Evolutionary conservation across 92 coral and sea anemone genomes (phyloP), one percentile per base, ranked within the genome.

Genomic region (Muricea muricata): DNA sequence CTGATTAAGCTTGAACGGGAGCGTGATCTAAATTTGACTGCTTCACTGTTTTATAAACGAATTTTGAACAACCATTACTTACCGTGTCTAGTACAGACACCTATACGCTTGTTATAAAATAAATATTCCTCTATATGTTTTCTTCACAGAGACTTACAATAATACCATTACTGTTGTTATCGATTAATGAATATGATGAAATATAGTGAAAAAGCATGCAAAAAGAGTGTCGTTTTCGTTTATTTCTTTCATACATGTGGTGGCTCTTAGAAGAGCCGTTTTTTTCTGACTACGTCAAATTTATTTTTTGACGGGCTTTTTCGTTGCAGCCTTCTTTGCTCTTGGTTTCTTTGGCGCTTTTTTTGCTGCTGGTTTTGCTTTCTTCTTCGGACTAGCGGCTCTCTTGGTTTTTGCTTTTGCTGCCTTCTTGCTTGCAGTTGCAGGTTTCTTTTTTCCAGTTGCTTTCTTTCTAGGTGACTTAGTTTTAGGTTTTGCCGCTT

Each of bases 181-280:
- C n/a, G n/a, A n/a, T n/a, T n/a, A n/a, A n/a, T n/a, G n/a, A n/a
- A n/a, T n/a, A n/a, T n/a, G n/a, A n/a, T n/a, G n/a, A n/a, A n/a
- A n/a, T n/a, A n/a, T n/a, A n/a, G n/a, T n/a, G n/a, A n/a, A n/a
- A n/a, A n/a, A n/a, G n/a, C n/a, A n/a, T n/a, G 42, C 42, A 37
- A 37, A 37, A 37, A 37, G 42, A 52, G 26, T 52, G 20, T 52
- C 42, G 42, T 37, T n/a, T 42, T 42, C 56, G 56, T 48, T 48
- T 52, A 52, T 52, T 52, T 52, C 60, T 52, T 52, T 52, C 20
- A 20, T 52, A 52, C 26, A 7, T 52, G 60, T 52, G 60, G 60
- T 52, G 60, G 60, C 60, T 52, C 60, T 52, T 52, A 52, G 6
- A 52, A 52, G 60, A 52, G 60, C 60, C 60, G 60, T 52, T 52